A percentile compares a stretch with the other conserved stretches of the same genome.
Evolutionary conservation across 2,888 invertebrate species (phyloP).

Genomic region (Acanthopleura granulata): DNA sequence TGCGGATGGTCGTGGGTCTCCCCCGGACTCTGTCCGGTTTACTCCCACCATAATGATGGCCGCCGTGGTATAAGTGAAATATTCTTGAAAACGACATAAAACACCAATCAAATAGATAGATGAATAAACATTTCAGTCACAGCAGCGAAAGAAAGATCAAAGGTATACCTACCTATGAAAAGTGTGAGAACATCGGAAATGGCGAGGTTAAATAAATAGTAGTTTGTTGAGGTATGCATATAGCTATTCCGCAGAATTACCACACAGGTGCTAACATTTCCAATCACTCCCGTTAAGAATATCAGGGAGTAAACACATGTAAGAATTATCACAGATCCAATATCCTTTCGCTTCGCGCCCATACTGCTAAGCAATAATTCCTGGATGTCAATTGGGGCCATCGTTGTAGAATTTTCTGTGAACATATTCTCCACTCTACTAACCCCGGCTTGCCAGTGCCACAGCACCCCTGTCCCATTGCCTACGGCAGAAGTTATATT

Average conservation of each 20-base stretch:
- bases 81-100: no score
- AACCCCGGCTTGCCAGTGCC: not conserved
- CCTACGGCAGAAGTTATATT: not conserved
- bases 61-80: no score
- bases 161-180: conserved; percentile 8
- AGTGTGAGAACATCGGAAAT: conserved; percentile 15
- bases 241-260: conserved; percentile 81
- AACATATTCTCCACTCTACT: not conserved
- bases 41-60: no score
- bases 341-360: conserved; percentile 53
- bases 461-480: not conserved
- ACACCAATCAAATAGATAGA: no score
- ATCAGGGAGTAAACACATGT: conserved; percentile 76
- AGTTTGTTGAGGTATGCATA: conserved; percentile 19
- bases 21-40: no score
- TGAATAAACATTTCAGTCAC: no score
- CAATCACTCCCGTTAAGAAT: conserved; percentile 84
- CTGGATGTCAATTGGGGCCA: not conserved
- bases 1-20: no score
- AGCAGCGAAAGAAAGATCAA: not conserved
- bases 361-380: conserved; percentile 33
- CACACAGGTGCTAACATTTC: conserved; percentile 86
- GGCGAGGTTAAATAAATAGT: conserved; percentile 17
- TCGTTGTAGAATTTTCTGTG: not conserved
- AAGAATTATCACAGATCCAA: conserved; percentile 51